These are phyloP conservation scores for Dasyornis broadbenti DNA, from an alignment of 2,113 vertebrate genomes.

Conservation along the genomic window DNA sequence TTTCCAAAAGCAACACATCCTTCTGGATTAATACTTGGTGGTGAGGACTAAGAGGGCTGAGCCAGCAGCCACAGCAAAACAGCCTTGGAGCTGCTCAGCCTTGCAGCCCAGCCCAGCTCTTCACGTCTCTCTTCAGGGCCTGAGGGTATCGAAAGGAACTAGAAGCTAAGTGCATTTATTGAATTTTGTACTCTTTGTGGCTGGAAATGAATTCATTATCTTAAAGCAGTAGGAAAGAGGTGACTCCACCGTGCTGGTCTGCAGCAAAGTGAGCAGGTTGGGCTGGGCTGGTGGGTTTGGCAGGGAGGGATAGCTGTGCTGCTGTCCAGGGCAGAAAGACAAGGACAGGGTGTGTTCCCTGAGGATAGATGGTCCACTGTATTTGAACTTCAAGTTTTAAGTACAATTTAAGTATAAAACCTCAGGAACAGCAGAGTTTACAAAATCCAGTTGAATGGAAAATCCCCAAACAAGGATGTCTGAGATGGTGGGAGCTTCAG, in stretches of 20 bases:
- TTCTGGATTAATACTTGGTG: neutral
- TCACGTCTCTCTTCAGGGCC: neutral
- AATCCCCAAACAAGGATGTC: accelerated
- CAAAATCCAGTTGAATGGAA: neutral
- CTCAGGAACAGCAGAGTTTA: neutral
- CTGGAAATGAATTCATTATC: neutral
- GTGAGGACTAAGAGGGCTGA: neutral
- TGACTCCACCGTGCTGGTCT: neutral
- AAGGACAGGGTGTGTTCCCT: neutral
- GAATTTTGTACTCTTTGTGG: neutral
- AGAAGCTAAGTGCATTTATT: neutral
- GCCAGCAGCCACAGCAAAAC: neutral
- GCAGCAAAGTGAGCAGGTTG: neutral
- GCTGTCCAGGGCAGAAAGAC: neutral
- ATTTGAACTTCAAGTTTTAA: neutral
- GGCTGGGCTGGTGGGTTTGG: neutral
- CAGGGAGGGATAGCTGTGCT: neutral
- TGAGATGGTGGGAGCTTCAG: neutral
- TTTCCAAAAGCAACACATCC: neutral
- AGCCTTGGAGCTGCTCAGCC: neutral
- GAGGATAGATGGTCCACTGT: neutral
- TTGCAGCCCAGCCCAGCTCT: neutral
- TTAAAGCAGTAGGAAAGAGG: neutral
- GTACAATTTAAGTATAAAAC: neutral
- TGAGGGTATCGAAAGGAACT: neutral